Evolutionary conservation across 2,888 invertebrate species (phyloP).

Genomic region (Bembecia ichneumoniformis): DNA sequence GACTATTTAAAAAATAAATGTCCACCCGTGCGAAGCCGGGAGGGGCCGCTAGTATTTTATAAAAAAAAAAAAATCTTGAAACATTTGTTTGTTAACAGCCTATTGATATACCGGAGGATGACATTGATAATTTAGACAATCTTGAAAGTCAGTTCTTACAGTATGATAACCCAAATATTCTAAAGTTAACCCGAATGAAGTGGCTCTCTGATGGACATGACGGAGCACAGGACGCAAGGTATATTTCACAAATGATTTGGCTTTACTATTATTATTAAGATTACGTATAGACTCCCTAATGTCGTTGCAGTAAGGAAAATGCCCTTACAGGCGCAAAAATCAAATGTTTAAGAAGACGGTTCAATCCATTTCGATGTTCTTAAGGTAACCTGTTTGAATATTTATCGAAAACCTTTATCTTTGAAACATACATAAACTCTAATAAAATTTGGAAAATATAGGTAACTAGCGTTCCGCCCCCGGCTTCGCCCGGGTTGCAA

Average conservation of each 20-base stretch:
- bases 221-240: slow-evolving; percentile 48
- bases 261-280: background rate
- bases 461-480: too few species aligned
- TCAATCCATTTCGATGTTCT: background rate
- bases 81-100: slow-evolving; percentile 16
- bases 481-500: too few species aligned
- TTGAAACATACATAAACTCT: too few species aligned
- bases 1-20: too few species aligned
- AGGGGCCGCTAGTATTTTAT: too few species aligned
- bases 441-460: too few species aligned
- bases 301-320: slow-evolving; percentile 52
- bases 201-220: slow-evolving; percentile 50
- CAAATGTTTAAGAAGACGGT: slow-evolving; percentile 18
- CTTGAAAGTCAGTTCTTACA: background rate
- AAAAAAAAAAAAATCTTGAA: background rate
- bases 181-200: slow-evolving; percentile 56
- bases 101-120: slow-evolving; percentile 20
- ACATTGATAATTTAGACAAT: slow-evolving; percentile 22
- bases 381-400: background rate
- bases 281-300: slow-evolving; percentile 23
- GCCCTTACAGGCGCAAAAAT: slow-evolving; percentile 54
- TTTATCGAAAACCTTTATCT: background rate
- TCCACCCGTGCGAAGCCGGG: too few species aligned
- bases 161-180: slow-evolving; percentile 31
- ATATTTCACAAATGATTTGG: slow-evolving; percentile 4